Base-by-base conservation (phyloP, 2,888 invertebrate species). In the Hydriomena furcata region DNA sequence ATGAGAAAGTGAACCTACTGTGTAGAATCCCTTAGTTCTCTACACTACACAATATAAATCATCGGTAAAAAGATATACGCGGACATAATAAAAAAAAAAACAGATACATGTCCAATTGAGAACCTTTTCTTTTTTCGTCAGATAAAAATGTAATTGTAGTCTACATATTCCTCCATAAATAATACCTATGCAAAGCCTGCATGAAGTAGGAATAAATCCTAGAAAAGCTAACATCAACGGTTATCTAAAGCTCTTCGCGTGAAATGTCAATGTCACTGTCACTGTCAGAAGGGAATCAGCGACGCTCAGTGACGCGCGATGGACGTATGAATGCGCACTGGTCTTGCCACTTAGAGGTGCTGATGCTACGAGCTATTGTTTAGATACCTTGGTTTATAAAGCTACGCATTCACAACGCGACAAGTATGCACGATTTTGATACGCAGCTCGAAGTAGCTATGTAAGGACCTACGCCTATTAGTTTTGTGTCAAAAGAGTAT, bases 261-360 rank as follows among this genome's bases (percentile, higher is more conserved):
- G 43, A 47, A 35, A 28, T 34, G 36, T 51, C 51, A 45, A 17
- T 23, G 48, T 40, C 40, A 23, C 11, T 20, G 36, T 43, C 42
- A 34, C 17, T 35, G 38, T 38, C 46, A 27, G 13, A 34, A 7
- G 24, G 35, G 8, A 17, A 32, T 44, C 31, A 38, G 50, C n/a
- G 35, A 35, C 23, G 44, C 28, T n/a, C 17, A 17, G 47, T 32
- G 47, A 47, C 37, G 42, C 32, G 42, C 34, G 52, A 52, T 28
- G 32, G 52, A 52, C 52, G 47, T 38, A 43, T 47, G 52, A 52
- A 52, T 52, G 47, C 48, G 5, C 48, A 37, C 48, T 20, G 34
- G 32, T 34, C 47, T 44, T 47, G 52, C 52, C 52, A 52, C 51
- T 52, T 52, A 52, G 25, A 52, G 52, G 52, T 52, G 52, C 34